These are phyloP conservation scores for Lepidochrysops patricia DNA, from an alignment of 2,888 invertebrate species.

Conservation along the genomic window DNA sequence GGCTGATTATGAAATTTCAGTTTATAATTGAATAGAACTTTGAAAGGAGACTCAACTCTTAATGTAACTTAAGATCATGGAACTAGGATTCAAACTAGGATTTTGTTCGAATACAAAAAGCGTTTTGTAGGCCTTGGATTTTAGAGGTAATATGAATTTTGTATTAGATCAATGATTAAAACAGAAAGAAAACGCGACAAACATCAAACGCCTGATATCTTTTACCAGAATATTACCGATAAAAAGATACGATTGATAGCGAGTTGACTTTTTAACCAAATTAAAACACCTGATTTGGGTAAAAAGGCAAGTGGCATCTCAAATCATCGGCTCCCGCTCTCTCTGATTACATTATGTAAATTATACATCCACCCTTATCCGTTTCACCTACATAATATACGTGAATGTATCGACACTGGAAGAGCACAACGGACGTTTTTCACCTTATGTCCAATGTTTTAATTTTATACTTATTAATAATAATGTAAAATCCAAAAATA, in stretches of 20 bases:
- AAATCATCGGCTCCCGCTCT: slow-evolving; percentile 52
- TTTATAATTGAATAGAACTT: too few species aligned
- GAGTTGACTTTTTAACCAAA: slow-evolving; percentile 46
- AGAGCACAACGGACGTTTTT: not conserved
- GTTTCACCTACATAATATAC: slow-evolving; percentile 47
- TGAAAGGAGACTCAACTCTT: too few species aligned
- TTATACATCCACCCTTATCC: slow-evolving; percentile 39
- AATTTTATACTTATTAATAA: too few species aligned
- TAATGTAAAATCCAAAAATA: too few species aligned
- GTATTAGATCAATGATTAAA: too few species aligned
- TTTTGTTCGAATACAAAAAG: too few species aligned
- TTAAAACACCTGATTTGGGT: slow-evolving; percentile 51
- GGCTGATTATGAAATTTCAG: too few species aligned
- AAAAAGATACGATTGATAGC: not conserved
- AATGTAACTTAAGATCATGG: too few species aligned
- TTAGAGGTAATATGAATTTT: too few species aligned
- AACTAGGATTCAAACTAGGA: too few species aligned
- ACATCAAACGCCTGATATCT: too few species aligned
- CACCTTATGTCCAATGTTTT: not conserved
- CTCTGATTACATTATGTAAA: slow-evolving; percentile 66
- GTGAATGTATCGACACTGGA: slow-evolving; percentile 29
- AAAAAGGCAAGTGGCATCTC: slow-evolving; percentile 40
- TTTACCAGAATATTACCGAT: not conserved
- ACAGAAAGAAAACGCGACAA: not conserved
- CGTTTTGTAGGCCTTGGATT: too few species aligned